A percentile compares a stretch with the other conserved stretches of the same genome.
These are phyloP conservation scores for Herpetotheres cachinnans DNA, from an alignment of 2,113 vertebrate species.

Conservation along the genomic window DNA sequence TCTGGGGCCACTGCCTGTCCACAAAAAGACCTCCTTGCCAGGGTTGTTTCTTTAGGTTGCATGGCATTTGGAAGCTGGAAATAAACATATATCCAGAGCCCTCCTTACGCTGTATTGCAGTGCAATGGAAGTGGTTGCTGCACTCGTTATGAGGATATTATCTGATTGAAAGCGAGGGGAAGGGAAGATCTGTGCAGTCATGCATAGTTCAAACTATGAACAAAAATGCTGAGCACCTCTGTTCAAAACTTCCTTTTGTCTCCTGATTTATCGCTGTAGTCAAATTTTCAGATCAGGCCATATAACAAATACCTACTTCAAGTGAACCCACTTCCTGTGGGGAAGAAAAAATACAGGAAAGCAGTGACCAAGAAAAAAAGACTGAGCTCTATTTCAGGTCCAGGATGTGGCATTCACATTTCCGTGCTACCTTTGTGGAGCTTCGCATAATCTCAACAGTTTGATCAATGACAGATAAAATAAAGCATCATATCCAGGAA, in stretches of 20 bases:
- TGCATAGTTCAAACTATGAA: neutral
- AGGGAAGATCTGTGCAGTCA: neutral
- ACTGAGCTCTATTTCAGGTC: neutral
- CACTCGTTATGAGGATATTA: neutral
- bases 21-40: slow-evolving; percentile 33
- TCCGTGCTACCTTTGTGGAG: neutral
- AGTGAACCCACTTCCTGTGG: slow-evolving; percentile 27
- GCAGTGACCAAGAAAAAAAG: neutral
- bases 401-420: neutral
- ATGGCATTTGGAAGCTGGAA: neutral
- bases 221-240: neutral
- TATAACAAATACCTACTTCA: neutral
- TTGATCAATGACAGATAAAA: neutral
- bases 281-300: slow-evolving; percentile 1
- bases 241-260: slow-evolving; percentile 7
- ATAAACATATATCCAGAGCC: neutral
- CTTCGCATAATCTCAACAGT: neutral
- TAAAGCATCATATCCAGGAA: neutral
- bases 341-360: neutral
- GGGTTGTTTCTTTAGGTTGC: slow-evolving; percentile 19
- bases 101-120: neutral
- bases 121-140: neutral
- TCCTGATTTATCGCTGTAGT: neutral
- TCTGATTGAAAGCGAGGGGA: neutral
- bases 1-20: slow-evolving; percentile 31